Percentiles rank a stretch among this genome's conserved stretches.
Evolutionary conservation across 2,888 invertebrate species (phyloP).

Genomic region (Neocrepidodera transversa): DNA sequence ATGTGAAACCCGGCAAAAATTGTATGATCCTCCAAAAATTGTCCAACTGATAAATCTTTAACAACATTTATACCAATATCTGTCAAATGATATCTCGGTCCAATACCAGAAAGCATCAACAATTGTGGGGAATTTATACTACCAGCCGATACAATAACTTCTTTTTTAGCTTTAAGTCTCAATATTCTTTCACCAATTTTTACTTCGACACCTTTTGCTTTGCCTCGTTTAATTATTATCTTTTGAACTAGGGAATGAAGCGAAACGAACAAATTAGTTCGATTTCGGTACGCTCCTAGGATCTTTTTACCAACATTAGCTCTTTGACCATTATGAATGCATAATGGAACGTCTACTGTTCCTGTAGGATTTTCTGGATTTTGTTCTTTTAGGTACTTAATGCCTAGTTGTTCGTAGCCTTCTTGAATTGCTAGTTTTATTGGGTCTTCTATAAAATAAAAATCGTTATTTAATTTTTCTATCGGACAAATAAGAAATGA

Average conservation of each 20-base stretch:
- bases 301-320: conserved; percentile 75
- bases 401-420: conserved; percentile 62
- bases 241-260: conserved; percentile 65
- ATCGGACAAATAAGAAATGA: no score
- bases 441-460: conserved; percentile 36
- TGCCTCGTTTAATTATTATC: conserved; percentile 61
- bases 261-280: conserved; percentile 67
- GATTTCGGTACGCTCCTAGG: conserved; percentile 62
- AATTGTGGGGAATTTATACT: conserved; percentile 72
- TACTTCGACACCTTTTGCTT: conserved; percentile 61
- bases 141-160: conserved; percentile 72
- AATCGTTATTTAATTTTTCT: no score
- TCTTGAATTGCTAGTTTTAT: conserved; percentile 47
- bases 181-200: conserved; percentile 50
- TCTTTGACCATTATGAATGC: conserved; percentile 56
- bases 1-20: conserved; percentile 51
- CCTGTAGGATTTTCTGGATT: conserved; percentile 50
- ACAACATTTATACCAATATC: conserved; percentile 59
- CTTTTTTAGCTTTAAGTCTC: conserved; percentile 61
- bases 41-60: conserved; percentile 63
- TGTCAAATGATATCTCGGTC: conserved; percentile 63
- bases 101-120: conserved; percentile 73
- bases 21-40: conserved; percentile 66
- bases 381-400: conserved; percentile 43
- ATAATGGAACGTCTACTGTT: conserved; percentile 43